Conservation (phyloP, 2,888 invertebrate genomes). For the Falcaria lacertinaria region DNA sequence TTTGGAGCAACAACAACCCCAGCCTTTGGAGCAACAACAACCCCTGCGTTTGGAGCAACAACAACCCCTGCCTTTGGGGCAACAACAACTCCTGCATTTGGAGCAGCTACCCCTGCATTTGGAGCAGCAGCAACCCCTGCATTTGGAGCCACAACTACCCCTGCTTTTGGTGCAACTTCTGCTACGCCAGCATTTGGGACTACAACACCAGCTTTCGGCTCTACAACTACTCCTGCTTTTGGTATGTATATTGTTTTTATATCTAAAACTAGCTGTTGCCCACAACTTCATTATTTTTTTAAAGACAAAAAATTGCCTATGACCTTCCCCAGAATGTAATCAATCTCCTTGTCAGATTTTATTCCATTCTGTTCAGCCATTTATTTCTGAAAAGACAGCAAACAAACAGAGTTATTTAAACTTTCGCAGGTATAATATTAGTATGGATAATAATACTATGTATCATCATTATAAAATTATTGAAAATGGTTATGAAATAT, state of each 20-base stretch:
- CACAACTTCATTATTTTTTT: no score
- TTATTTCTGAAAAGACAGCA: no score
- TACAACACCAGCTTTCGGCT: slow-evolving; percentile 33
- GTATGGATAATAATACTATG: no score
- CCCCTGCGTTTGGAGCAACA: slow-evolving; percentile 34
- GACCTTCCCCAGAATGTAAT: no score
- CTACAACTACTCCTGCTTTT: slow-evolving; percentile 23
- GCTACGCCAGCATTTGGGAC: slow-evolving; percentile 26
- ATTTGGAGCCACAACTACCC: slow-evolving; percentile 27
- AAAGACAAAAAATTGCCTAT: no score
- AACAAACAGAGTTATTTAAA: no score
- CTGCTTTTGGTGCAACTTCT: slow-evolving; percentile 23
- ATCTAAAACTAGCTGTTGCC: no score
- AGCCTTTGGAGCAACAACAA: slow-evolving; percentile 27
- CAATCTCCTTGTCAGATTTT: no score
- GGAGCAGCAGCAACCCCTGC: slow-evolving; percentile 29
- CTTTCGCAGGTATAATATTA: no score
- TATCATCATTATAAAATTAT: no score
- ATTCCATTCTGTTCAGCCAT: no score
- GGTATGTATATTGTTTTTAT: slow-evolving; percentile 20
- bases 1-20: slow-evolving; percentile 21
- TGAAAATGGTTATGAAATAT: no score
- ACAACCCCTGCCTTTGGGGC: slow-evolving; percentile 25
- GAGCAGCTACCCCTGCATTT: slow-evolving; percentile 40
- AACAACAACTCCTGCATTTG: slow-evolving; percentile 44